Base-by-base conservation (phyloP, 2,888 invertebrate species). In the Diplazon laetatorius region DNA sequence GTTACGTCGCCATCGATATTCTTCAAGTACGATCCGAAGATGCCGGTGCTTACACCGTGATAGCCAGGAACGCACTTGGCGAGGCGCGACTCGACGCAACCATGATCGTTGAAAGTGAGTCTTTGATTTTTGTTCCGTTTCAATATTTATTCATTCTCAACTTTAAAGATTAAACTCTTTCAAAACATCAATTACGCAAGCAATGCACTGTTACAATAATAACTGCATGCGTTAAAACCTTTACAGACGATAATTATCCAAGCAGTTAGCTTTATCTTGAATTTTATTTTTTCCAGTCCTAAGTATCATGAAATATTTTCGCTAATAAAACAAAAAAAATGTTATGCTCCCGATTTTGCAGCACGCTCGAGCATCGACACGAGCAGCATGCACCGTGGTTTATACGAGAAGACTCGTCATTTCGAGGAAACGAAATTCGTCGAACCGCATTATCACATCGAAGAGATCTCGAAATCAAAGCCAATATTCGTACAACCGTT, bases 1-100 rank as follows among this genome's bases (percentile, higher is more conserved):
- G 99, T 76, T 98, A 98, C 89, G 98, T 99, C 18, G 97, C 98
- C 39, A 93, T 99, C 82, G 99, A 99, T 87, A 97, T 99, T 85
- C 93, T 97, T 76, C 97, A 96, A 91, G 97, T 98, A 16, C 95
- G 98, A 80, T 95, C 96, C 46, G 97, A 98, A 89, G 98, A 99
- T 92, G 94, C 96, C 80, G 99, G 99, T 65, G 95, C 95, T 42
- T 99, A 99, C 91, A 97, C 97, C 0, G 97, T 98, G 59, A 95
- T 97, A 25, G 98, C 98, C 14, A 95, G 96, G 88, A 99, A 99
- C 90, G 95, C 95, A 83, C 93, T 96, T 77, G 99, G 99, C 83
- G 97, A 97, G 93, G 97, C 96, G 73, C 95, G 96, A 88, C 91
- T 96, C 50, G 95, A 95, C 83, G 95, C 96, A 81, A 94, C 95